These are phyloP conservation scores for Stomatorhinus ivindoensis DNA, from an alignment of 2,113 vertebrate species.

Conservation along the genomic window DNA sequence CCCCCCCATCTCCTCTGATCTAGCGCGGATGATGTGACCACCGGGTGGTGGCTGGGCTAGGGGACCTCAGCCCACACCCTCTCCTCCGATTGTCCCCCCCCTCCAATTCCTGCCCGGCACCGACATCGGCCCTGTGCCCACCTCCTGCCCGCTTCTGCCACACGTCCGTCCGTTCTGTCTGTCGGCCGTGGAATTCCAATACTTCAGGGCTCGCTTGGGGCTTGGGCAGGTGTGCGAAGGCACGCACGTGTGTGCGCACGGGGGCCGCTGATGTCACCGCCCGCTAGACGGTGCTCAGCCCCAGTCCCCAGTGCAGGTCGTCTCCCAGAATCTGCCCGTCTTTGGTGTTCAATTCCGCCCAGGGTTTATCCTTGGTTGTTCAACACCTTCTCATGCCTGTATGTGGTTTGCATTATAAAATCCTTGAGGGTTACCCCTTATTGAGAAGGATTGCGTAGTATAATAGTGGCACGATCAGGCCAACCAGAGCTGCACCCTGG, in stretches of 20 bases:
- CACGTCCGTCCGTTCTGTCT: background rate
- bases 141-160: background rate
- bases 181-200: background rate
- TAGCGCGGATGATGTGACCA: slow-evolving; percentile 18
- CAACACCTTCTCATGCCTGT: background rate
- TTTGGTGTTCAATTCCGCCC: background rate
- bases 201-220: background rate
- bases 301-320: background rate
- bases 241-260: background rate
- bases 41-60: slow-evolving; percentile 17
- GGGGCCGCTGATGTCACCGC: background rate
- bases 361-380: background rate
- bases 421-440: background rate
- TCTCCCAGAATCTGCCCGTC: background rate
- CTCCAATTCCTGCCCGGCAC: background rate
- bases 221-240: background rate
- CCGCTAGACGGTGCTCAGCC: background rate
- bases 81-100: background rate
- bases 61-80: background rate
- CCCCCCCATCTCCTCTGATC: slow-evolving; percentile 34
- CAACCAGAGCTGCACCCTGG: background rate
- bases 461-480: background rate
- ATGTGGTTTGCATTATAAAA: background rate
- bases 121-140: background rate
- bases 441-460: background rate